These are phyloP conservation scores for Chironomus tepperi DNA, from an alignment of 1,140 invertebrate species.

Conservation along the genomic window DNA sequence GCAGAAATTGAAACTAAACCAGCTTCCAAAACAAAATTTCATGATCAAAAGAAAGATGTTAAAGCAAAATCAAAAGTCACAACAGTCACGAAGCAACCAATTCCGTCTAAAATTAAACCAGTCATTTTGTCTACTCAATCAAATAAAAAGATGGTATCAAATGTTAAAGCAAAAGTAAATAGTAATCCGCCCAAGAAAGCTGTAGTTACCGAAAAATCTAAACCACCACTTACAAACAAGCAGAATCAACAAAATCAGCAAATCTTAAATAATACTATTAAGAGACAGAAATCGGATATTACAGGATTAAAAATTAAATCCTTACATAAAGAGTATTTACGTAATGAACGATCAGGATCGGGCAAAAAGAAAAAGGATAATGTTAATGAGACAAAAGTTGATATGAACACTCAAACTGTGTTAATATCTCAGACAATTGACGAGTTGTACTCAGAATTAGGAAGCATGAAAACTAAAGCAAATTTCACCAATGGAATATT, in stretches of 20 bases:
- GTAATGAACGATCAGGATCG: constrained; percentile 30
- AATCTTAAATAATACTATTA: constrained; percentile 36
- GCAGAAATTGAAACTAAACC: neutral
- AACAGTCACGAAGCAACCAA: constrained; percentile 42
- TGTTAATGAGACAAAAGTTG: constrained; percentile 34
- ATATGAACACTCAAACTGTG: constrained; percentile 39
- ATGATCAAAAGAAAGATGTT: constrained; percentile 28
- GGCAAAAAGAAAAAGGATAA: neutral
- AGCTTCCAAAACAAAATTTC: neutral
- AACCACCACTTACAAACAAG: neutral
- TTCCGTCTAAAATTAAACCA: constrained; percentile 39
- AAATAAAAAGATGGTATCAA: constrained; percentile 26
- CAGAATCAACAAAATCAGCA: neutral
- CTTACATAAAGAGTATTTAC: constrained; percentile 38
- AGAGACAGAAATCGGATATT: constrained; percentile 50
- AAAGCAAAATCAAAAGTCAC: constrained; percentile 37
- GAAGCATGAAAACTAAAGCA: neutral
- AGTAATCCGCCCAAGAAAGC: neutral
- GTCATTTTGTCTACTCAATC: neutral
- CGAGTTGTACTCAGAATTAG: constrained; percentile 32
- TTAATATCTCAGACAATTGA: constrained; percentile 39
- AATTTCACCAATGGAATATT: constrained; percentile 29
- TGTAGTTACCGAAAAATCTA: constrained; percentile 12
- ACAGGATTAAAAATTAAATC: constrained; percentile 48
- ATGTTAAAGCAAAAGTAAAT: constrained; percentile 39